Evolutionary conservation across 2,888 invertebrate genomes (phyloP), one percentile per base, ranked within the genome.

Genomic region (Eremobia ochroleuca): DNA sequence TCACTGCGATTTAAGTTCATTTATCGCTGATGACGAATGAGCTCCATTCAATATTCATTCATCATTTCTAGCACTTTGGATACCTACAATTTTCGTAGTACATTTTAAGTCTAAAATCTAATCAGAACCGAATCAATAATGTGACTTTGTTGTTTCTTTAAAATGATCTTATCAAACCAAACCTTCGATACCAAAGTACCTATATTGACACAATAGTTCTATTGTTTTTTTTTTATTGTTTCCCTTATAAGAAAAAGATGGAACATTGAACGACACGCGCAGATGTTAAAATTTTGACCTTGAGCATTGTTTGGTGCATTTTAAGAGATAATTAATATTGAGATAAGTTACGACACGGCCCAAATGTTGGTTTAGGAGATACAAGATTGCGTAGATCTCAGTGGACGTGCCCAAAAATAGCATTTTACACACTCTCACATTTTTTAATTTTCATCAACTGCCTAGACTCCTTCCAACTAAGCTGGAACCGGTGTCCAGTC

Each of bases 301-400:
- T 75, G 82, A 46, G 1, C 15, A 37, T 46, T 28, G 9, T 73
- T 79, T 40, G 37, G 21, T 59, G 40, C 46, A 64, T 67, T 55
- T 55, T 31, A 68, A 15, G 21, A 68, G 31, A 82, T 66, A 68
- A 86, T 52, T 28, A 52, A 37, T 34, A 59, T 8, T 21, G 4
- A 81, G 75, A 81, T 74, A 81, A 74, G 68, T 74, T 55, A 81
- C 82, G 64, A 49, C 40, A 69, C 15, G 2, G 4, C 2, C 31
- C 11, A 28, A 46, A 28, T 81, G 55, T 85, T 85, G 13, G n/a
- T 73, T 65, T 61, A 37, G 25, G 15, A 18, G 28, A 40, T 59
- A 62, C 18, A 40, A 28, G 67, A 68, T 28, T 59, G 37, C 46
- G 21, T 66, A 64, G 58, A 67, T 52, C 37, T 64, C 34, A n/a